Conservation (phyloP, 64 coral and sea anemone species). For the Montipora sp. region DNA sequence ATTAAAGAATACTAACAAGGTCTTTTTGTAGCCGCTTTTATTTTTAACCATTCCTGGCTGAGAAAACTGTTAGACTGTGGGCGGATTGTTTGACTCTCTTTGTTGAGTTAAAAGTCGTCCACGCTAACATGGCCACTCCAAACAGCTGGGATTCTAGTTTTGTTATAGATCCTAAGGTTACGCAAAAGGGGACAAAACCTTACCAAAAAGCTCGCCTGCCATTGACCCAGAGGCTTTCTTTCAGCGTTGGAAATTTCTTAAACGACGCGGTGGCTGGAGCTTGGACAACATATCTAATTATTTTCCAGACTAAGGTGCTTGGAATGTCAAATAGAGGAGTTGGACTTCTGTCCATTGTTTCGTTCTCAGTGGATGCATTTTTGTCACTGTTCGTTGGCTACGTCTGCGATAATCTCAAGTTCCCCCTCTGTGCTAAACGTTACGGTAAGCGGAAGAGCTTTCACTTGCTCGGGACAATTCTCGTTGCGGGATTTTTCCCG, state of each 20-base stretch:
- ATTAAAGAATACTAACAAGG: neutral
- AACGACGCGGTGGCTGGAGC: conserved; percentile 18
- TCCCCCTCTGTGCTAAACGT: conserved; percentile 37
- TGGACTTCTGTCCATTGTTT: conserved; percentile 48
- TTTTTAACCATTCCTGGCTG: neutral
- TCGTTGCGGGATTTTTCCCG: conserved; percentile 39
- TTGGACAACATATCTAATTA: conserved; percentile 59
- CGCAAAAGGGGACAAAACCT: neutral
- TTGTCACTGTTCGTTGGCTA: conserved; percentile 32
- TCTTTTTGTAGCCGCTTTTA: neutral
- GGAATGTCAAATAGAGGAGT: conserved; percentile 55
- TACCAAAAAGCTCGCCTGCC: conserved; percentile 27
- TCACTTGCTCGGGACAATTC: conserved; percentile 67
- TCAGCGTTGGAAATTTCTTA: conserved; percentile 70
- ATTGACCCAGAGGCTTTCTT: conserved; percentile 45
- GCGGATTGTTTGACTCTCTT: neutral
- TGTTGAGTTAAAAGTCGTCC: neutral
- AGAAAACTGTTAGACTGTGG: neutral
- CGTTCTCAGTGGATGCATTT: conserved; percentile 27
- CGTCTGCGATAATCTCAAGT: conserved; percentile 21
- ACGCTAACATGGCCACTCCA: neutral
- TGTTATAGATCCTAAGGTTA: neutral
- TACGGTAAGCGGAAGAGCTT: conserved; percentile 65
- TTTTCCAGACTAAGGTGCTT: conserved; percentile 69
- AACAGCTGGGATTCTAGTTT: neutral